Conservation (phyloP, 2,113 vertebrate species). For the Muntiacus muntjak region DNA sequence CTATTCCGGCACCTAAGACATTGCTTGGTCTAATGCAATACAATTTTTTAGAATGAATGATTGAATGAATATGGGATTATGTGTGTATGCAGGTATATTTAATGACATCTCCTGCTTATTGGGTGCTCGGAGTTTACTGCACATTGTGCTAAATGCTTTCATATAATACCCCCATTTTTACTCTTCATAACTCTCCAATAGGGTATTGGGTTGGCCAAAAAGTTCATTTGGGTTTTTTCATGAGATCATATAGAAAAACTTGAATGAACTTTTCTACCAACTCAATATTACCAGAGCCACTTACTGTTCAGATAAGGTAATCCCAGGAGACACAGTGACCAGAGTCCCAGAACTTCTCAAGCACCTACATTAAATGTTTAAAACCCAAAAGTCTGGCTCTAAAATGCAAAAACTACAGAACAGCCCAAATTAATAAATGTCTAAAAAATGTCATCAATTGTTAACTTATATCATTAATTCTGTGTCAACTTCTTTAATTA, state of each 20-base stretch:
- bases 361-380: not conserved
- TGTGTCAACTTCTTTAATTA: not conserved
- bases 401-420: not conserved
- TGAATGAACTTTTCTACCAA: not conserved
- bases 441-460: not conserved
- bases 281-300: not conserved
- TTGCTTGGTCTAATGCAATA: not conserved
- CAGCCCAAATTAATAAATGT: not conserved
- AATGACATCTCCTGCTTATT: not conserved
- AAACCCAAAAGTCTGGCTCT: not conserved
- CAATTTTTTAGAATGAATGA: not conserved
- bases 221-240: not conserved
- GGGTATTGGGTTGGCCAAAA: not conserved
- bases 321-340: not conserved
- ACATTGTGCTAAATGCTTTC: not conserved
- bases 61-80: not conserved
- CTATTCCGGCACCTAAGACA: not conserved
- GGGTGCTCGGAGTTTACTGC: not conserved
- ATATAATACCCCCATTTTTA: not conserved
- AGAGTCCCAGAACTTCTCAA: not conserved
- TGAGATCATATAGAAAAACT: not conserved
- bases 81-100: not conserved
- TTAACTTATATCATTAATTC: conserved; percentile 31
- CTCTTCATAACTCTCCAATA: not conserved
- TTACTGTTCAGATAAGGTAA: not conserved